Conservation (phyloP, 2,888 invertebrate genomes). For the Eretmocerus hayati region DNA sequence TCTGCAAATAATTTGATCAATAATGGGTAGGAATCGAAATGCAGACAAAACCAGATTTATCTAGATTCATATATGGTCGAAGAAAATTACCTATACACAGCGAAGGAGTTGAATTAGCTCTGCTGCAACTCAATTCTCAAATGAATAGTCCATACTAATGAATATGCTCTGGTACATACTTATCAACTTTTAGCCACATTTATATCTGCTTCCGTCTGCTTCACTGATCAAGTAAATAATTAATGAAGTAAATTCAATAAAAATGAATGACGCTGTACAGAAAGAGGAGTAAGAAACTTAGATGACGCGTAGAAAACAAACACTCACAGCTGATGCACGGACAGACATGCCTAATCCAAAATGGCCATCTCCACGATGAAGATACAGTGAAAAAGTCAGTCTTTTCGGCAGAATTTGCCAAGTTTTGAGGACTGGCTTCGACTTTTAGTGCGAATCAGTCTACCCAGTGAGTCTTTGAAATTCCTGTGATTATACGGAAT, state of each 20-base stretch:
- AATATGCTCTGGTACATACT: neutral
- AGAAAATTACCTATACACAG: neutral
- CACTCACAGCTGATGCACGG: no score
- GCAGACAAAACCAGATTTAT: neutral
- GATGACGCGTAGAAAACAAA: conserved; percentile 7
- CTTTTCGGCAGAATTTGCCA: conserved; percentile 32
- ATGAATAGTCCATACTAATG: neutral
- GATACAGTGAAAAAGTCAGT: conserved; percentile 31
- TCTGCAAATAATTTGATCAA: no score
- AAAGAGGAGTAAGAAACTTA: no score
- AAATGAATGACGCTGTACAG: no score
- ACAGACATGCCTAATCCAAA: conserved; percentile 26
- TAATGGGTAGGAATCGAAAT: no score
- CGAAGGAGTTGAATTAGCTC: neutral
- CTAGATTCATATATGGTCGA: neutral
- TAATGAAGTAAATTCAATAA: no score
- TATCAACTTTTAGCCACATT: no score
- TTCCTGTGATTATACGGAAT: neutral
- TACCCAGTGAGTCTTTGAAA: conserved; percentile 26
- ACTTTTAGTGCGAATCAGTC: conserved; percentile 27
- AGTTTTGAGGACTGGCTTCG: conserved; percentile 26
- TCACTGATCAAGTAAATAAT: no score
- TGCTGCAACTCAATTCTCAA: neutral
- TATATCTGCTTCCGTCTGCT: no score
- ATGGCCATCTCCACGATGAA: conserved; percentile 33